Percentiles rank a stretch among this genome's conserved stretches.
Conservation (phyloP, 2,797 vertebrate species). For the Arctocebus calabarensis region DNA sequence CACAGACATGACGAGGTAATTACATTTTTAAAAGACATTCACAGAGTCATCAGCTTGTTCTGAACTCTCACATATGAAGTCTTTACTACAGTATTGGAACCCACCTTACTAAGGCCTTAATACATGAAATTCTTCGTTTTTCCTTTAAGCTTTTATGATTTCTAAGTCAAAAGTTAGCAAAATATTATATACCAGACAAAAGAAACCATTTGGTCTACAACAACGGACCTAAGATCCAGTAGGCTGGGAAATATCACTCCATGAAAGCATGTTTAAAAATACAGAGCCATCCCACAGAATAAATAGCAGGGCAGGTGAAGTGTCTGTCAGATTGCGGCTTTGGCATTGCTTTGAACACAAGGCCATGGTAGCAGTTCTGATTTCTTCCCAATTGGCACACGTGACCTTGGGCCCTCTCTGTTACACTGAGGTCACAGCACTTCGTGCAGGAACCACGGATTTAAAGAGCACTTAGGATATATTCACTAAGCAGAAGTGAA, state of each 20-base stretch:
- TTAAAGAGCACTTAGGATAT: not conserved
- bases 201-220: slow-evolving; percentile 67
- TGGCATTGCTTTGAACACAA: not conserved
- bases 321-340: not conserved
- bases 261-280: not conserved
- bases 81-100: not conserved
- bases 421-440: not conserved
- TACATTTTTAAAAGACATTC: not conserved
- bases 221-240: slow-evolving; percentile 40
- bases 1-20: not conserved
- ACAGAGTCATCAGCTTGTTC: not conserved
- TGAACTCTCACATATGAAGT: not conserved
- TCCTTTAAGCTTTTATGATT: not conserved
- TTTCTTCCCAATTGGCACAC: not conserved
- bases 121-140: not conserved
- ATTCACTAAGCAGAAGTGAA: not conserved
- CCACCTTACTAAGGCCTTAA: not conserved
- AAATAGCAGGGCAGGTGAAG: not conserved
- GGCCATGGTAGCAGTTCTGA: not conserved
- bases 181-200: slow-evolving; percentile 47
- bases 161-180: slow-evolving; percentile 30
- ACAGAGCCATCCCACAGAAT: not conserved
- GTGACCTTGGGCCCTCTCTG: not conserved
- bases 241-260: slow-evolving; percentile 30
- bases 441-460: not conserved